A percentile compares a stretch with the other conserved stretches of the same genome.
Conservation (phyloP, 1,140 invertebrate genomes). For the Myzus persicae region DNA sequence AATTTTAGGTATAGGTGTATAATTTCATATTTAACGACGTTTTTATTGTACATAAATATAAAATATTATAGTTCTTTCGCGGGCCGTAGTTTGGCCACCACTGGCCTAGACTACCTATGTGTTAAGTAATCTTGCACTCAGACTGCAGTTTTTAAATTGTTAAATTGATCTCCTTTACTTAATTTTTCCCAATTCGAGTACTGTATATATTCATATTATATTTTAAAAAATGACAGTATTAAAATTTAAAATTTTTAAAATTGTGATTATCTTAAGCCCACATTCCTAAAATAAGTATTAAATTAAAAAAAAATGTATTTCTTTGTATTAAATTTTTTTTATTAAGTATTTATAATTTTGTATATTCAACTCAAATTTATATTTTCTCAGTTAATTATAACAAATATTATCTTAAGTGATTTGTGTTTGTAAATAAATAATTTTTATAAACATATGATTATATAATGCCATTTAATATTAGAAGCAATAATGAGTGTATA, state of each 20-base stretch:
- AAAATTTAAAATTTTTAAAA: background rate
- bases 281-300: background rate
- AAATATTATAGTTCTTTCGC: no score
- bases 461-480: conserved; percentile 26
- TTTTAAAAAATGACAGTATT: conserved; percentile 30
- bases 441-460: conserved; percentile 16
- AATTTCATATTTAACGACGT: no score
- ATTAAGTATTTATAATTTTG: conserved; percentile 21
- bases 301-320: background rate
- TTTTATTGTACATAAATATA: no score
- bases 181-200: no score
- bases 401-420: conserved; percentile 31
- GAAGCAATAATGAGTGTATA: background rate
- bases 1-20: no score
- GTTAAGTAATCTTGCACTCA: no score
- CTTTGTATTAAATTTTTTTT: background rate
- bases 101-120: no score
- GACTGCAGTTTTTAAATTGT: no score
- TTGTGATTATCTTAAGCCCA: background rate
- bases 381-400: background rate
- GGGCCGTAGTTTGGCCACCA: no score
- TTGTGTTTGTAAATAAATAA: conserved; percentile 40
- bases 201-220: background rate
- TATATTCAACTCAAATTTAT: background rate
- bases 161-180: no score